Evolutionary conservation across 2,888 invertebrate species (phyloP), one percentile per base, ranked within the genome.

Genomic region (Patella caerulea): DNA sequence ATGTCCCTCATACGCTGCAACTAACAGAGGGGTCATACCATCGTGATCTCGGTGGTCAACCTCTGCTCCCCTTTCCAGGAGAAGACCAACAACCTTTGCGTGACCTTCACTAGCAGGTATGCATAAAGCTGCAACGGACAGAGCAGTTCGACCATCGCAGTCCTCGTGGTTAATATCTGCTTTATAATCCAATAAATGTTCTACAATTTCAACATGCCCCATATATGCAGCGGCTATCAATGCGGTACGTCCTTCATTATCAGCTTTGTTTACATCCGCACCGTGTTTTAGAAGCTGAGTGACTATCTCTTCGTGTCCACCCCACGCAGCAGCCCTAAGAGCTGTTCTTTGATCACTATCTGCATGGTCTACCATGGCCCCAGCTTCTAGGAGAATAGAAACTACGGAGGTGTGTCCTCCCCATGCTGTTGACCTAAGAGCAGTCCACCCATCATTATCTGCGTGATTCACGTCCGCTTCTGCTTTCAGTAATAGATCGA

Each of bases 71-170:
- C 88, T 81, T 75, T 90, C 91, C 59, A 92, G 83, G 45, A 92
- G 86, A 45, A 90, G 83, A 81, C 88, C 87, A 53, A 91, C 91
- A 9, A 91, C 91, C 55, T 86, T 88, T 73, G 92, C 85, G 82
- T 91, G 91, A 34, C 89, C 90, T 78, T 89, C 88, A 81, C 95
- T 95, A 29, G 88, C 87, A 0, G 91, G 90, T 56, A 91, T 88
- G 83, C 91, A 91, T 70, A 91, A 83, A 5, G 91, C 90, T 1
- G 91, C 91, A 0, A 91, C 91, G 29, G 98, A 96, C 71, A 98
- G 93, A 0, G 98, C 96, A 0, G 98, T 98, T 81, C 98, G 94
- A 12, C 96, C 97, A 91, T 98, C 98, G 59, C 96, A 95, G 92
- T 98, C 98, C 3, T 96, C 95, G 34, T 95, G 94, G 81, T 91